Evolutionary conservation across 2,113 vertebrate genomes (phyloP).

Genomic region (Dissostichus mawsoni): DNA sequence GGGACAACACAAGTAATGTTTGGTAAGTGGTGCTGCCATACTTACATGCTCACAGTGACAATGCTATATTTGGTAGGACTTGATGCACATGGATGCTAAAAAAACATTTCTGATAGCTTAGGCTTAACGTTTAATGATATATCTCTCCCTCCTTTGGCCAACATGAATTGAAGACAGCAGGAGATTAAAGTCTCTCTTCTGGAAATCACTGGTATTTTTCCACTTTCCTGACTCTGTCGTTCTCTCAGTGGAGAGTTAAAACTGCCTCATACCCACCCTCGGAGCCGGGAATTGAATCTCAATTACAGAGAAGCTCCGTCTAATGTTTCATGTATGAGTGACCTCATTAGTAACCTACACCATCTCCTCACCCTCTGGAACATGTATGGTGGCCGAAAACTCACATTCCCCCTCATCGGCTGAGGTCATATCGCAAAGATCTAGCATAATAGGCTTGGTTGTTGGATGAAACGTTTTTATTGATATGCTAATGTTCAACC

Average conservation of each 20-base stretch:
- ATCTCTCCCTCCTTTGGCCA: neutral
- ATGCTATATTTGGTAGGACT: neutral
- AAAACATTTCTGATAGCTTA: neutral
- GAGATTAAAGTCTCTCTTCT: conserved; percentile 14
- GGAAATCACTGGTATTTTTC: neutral
- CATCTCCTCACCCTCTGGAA: conserved; percentile 5
- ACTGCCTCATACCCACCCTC: conserved; percentile 26
- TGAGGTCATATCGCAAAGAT: conserved; percentile 11
- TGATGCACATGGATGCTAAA: neutral
- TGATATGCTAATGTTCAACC: conserved; percentile 24
- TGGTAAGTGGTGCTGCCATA: neutral
- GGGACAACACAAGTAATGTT: neutral
- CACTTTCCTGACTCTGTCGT: neutral
- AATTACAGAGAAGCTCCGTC: conserved; percentile 45
- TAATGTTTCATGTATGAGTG: conserved; percentile 58
- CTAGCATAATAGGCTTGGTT: conserved; percentile 19
- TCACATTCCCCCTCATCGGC: neutral
- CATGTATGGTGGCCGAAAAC: conserved; percentile 4
- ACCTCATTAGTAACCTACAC: conserved; percentile 49
- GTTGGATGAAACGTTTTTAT: conserved; percentile 25
- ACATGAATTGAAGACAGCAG: neutral
- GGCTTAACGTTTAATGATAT: neutral
- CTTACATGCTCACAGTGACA: neutral
- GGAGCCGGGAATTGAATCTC: conserved; percentile 55
- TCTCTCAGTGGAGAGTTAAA: conserved; percentile 42